Evolutionary conservation across 2,888 invertebrate species (phyloP), one percentile per base, ranked within the genome.

Genomic region (Hypselothyrea guttata): DNA sequence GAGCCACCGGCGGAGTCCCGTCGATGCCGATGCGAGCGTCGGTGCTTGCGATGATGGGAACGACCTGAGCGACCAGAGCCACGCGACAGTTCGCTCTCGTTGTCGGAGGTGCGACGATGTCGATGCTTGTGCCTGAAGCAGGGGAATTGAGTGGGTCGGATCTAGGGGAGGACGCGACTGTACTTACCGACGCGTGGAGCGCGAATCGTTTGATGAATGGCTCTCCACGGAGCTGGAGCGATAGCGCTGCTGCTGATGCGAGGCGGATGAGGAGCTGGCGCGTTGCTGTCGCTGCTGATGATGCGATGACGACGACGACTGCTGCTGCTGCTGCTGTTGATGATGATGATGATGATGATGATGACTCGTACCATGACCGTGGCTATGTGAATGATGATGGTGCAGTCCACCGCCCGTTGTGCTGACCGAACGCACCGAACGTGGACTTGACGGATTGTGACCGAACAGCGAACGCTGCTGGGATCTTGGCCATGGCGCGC

Each of bases 61-160:
- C 95, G 86, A 12, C 94, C 94, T 5, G 95, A 96, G 71, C 95
- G 93, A 11, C 94, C 95, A 5, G 96, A 97, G 35, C 95, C 94
- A 61, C 96, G 94, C 0, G 97, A 97, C 72, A 96, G 90, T 90
- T 97, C 97, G 84, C 97, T 97, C 90, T 97, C 97, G 72, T 96
- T 96, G 88, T 97, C 97, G 1, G 97, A 97, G 74, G 95, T 93
- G 84, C 94, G 92, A 71, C 95, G 93, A 79, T 95, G 95, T 33
- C 96, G 93, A 88, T 96, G 96, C 82, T 94, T 93, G 88, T 95
- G 94, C 85, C 95, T 89, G 57, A n/a, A 0, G 1, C 18, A 12
- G n/a, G 13, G n/a, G 4, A 18, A 1, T 0, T 18, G 22, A 11
- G 15, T 0, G 1, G 11, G 40, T n/a, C 11, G 15, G 22, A 15